Percentiles rank a stretch among this genome's conserved stretches.
Evolutionary conservation across 1,140 invertebrate genomes (phyloP).

Genomic region (Akabosia matsudoensis): DNA sequence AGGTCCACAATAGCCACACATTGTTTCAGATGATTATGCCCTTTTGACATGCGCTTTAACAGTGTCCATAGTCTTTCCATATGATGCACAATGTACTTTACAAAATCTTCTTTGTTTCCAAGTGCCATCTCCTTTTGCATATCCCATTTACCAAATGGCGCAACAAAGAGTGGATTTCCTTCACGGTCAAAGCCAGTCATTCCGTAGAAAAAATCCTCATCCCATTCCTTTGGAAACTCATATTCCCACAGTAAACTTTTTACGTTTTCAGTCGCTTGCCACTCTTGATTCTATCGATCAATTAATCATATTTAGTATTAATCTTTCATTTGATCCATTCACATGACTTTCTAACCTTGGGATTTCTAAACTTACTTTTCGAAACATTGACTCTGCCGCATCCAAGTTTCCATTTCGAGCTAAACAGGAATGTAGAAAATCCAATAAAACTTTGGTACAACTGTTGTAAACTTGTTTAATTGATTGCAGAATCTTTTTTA

Average conservation of each 20-base stretch:
- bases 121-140: constrained; percentile 24
- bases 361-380: constrained; percentile 62
- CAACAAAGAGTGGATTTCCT: neutral
- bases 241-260: neutral
- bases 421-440: constrained; percentile 54
- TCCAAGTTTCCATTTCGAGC: constrained; percentile 76
- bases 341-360: no score
- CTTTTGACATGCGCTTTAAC: constrained; percentile 26
- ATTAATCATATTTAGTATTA: no score
- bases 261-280: neutral
- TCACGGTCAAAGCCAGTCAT: constrained; percentile 27
- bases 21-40: constrained; percentile 26
- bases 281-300: neutral
- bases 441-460: neutral
- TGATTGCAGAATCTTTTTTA: constrained; percentile 6
- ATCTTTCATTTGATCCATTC: no score
- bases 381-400: constrained; percentile 79
- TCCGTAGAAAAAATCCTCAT: constrained; percentile 6
- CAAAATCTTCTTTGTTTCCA: constrained; percentile 7
- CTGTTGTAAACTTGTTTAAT: neutral
- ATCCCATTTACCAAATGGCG: constrained; percentile 43
- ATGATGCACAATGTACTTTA: neutral
- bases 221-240: neutral
- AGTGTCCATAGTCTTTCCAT: constrained; percentile 11
- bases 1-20: constrained; percentile 31